Evolutionary conservation across 2,113 vertebrate species (phyloP).

Genomic region (Phaethon lepturus): DNA sequence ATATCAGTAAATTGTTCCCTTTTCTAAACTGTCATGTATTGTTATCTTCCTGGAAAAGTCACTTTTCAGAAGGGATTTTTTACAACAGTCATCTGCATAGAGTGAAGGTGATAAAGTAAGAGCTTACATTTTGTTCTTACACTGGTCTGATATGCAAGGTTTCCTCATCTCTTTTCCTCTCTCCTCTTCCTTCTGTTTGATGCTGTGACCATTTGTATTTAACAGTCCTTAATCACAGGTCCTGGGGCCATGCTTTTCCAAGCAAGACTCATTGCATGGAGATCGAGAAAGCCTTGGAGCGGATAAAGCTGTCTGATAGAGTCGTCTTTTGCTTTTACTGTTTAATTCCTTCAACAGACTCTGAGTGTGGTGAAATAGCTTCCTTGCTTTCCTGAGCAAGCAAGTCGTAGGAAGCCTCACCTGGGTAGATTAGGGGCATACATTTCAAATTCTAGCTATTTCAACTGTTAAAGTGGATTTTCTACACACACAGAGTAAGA

Average conservation of each 20-base stretch:
- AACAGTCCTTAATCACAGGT: constrained; percentile 2
- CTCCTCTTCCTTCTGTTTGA: background rate
- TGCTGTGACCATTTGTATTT: constrained; percentile 1
- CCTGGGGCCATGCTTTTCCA: background rate
- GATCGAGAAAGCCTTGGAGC: background rate
- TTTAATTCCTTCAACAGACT: constrained; percentile 8
- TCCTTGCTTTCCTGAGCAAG: background rate
- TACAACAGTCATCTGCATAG: background rate
- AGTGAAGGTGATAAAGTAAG: background rate
- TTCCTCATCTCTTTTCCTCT: background rate
- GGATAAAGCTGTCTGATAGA: background rate
- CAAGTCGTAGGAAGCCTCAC: background rate
- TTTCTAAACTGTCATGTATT: background rate
- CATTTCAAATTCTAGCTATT: background rate
- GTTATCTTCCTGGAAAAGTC: background rate
- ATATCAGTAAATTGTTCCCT: background rate
- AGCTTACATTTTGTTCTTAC: background rate
- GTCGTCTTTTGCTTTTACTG: background rate
- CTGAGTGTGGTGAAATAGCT: background rate
- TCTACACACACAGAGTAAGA: background rate
- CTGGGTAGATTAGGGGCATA: background rate
- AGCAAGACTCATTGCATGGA: background rate
- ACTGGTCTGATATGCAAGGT: background rate
- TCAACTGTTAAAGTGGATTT: constrained; percentile 31
- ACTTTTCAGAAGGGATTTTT: background rate